Evolutionary conservation across 2,797 vertebrate species (phyloP).

Genomic region (Chelonia mydas): DNA sequence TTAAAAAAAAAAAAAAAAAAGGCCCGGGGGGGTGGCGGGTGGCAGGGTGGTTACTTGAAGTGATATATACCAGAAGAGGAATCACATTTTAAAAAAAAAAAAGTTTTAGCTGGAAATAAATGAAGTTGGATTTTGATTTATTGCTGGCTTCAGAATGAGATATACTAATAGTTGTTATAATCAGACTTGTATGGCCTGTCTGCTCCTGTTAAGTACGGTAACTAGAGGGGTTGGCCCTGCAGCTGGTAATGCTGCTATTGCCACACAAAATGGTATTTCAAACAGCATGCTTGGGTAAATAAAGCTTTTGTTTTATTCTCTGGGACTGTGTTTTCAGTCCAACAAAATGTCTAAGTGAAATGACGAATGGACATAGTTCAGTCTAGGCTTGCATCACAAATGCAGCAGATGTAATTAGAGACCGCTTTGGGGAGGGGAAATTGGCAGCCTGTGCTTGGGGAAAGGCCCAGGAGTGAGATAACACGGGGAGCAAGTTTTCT

Average conservation of each 20-base stretch:
- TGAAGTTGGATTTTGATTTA: neutral
- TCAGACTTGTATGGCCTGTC: neutral
- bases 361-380: rapidly evolving
- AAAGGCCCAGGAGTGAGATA: neutral
- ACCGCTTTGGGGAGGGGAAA: neutral
- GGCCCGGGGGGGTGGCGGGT: too few relatives aligned
- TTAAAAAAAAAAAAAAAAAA: neutral
- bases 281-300: neutral
- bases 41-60: neutral
- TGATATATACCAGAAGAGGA: neutral
- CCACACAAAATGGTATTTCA: neutral
- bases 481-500: neutral
- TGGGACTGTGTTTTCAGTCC: neutral
- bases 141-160: neutral
- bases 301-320: neutral
- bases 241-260: neutral
- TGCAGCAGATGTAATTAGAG: neutral
- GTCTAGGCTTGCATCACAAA: neutral
- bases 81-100: neutral
- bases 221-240: neutral
- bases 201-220: neutral
- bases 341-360: neutral
- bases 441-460: neutral
- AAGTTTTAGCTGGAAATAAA: constrained; percentile 6
- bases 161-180: neutral